A percentile compares a stretch with the other conserved stretches of the same genome.
These are phyloP conservation scores for Agonopterix arenella DNA, from an alignment of 2,888 invertebrate species.

Conservation along the genomic window DNA sequence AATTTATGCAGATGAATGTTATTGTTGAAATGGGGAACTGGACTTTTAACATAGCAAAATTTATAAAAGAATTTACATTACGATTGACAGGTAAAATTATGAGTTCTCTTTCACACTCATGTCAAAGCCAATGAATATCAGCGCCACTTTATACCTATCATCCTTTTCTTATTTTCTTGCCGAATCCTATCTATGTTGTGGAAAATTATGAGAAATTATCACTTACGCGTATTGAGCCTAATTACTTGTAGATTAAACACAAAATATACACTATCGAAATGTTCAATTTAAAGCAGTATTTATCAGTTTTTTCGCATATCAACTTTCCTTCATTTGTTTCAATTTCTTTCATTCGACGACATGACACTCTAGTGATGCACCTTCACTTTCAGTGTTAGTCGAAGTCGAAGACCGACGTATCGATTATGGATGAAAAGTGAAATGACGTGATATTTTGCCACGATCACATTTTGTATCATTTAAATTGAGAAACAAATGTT, in stretches of 20 bases:
- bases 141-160: conserved; percentile 20
- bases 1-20: no score
- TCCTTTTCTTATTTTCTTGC: conserved; percentile 11
- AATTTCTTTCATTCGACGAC: conserved; percentile 27
- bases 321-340: conserved; percentile 39
- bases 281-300: conserved; percentile 16
- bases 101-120: conserved; percentile 22
- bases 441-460: no score
- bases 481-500: no score
- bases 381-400: neutral
- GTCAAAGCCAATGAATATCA: conserved; percentile 17
- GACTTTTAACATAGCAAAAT: no score
- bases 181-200: conserved; percentile 6
- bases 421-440: no score
- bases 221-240: conserved; percentile 26
- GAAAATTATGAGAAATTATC: conserved; percentile 5
- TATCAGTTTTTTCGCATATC: conserved; percentile 27
- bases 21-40: no score
- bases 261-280: conserved; percentile 20
- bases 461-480: no score
- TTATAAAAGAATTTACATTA: neutral
- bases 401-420: no score
- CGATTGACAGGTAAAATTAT: conserved; percentile 17
- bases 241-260: conserved; percentile 21
- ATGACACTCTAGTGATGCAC: neutral